These are phyloP conservation scores for Mylabris sibirica DNA, from an alignment of 2,888 invertebrate species.

Conservation along the genomic window DNA sequence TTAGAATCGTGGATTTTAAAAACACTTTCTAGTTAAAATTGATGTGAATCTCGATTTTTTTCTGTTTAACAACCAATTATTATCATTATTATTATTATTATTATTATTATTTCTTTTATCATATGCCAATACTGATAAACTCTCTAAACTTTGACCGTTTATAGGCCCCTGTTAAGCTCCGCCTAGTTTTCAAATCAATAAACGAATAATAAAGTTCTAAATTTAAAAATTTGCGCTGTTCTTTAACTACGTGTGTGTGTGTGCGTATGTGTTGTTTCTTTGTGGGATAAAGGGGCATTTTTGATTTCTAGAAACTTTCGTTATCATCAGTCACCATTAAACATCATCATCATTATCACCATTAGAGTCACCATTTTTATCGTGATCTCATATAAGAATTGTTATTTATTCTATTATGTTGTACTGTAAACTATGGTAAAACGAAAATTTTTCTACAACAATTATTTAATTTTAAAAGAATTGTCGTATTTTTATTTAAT, in stretches of 20 bases:
- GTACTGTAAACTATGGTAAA: conserved; percentile 49
- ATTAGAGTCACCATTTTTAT: not conserved
- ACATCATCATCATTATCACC: not conserved
- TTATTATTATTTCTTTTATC: conserved; percentile 11
- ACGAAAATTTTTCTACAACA: conserved; percentile 55
- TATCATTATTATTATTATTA: not conserved
- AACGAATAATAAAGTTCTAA: not conserved
- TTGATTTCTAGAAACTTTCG: not conserved
- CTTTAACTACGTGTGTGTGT: not conserved
- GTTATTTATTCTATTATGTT: not conserved
- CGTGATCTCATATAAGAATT: not conserved
- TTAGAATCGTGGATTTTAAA: too few relatives aligned
- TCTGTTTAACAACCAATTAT: not conserved
- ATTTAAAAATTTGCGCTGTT: not conserved
- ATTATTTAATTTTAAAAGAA: conserved; percentile 55
- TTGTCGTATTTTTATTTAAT: conserved; percentile 50
- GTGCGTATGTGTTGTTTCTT: not conserved
- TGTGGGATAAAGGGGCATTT: not conserved
- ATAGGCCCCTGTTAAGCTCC: conserved; percentile 27
- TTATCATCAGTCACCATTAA: not conserved
- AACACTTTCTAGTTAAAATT: too few relatives aligned
- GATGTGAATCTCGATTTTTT: not conserved
- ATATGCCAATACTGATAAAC: conserved; percentile 39
- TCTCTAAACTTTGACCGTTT: conserved; percentile 44
- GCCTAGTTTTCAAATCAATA: conserved; percentile 9